Evolutionary conservation across 2,797 vertebrate species (phyloP).

Genomic region (Coluber constrictor): DNA sequence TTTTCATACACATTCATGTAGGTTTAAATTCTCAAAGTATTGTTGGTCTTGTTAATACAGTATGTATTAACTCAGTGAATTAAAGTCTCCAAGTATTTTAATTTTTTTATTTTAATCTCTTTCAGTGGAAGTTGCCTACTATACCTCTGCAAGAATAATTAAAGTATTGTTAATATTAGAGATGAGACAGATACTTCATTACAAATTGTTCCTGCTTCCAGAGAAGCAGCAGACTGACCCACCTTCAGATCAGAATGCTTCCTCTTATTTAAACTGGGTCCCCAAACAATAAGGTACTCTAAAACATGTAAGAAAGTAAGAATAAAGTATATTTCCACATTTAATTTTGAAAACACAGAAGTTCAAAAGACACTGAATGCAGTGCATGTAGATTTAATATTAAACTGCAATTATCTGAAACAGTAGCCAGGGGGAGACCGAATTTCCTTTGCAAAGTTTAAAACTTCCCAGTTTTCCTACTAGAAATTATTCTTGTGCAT

Average conservation of each 20-base stretch:
- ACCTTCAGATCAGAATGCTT: background rate
- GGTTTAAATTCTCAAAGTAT: background rate
- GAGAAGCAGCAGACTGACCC: background rate
- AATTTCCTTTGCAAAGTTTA: background rate
- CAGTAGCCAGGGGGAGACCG: background rate
- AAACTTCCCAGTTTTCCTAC: background rate
- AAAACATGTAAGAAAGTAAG: background rate
- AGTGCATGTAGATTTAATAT: background rate
- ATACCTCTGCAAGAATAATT: background rate
- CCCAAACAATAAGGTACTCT: background rate
- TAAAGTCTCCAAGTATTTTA: background rate
- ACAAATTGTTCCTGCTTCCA: background rate
- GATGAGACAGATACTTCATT: background rate
- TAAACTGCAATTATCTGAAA: no score
- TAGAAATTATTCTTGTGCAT: background rate
- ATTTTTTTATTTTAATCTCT: background rate
- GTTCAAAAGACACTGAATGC: background rate
- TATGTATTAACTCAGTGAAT: background rate
- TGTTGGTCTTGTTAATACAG: background rate
- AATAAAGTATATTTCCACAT: background rate
- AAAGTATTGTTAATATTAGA: background rate
- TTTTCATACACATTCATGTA: background rate
- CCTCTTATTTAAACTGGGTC: background rate
- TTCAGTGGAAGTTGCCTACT: background rate
- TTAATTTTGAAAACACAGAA: background rate